phyloP scores from a whole-genome alignment of 2,888 invertebrate genomes.

The Cephus nigrinus region DNA sequence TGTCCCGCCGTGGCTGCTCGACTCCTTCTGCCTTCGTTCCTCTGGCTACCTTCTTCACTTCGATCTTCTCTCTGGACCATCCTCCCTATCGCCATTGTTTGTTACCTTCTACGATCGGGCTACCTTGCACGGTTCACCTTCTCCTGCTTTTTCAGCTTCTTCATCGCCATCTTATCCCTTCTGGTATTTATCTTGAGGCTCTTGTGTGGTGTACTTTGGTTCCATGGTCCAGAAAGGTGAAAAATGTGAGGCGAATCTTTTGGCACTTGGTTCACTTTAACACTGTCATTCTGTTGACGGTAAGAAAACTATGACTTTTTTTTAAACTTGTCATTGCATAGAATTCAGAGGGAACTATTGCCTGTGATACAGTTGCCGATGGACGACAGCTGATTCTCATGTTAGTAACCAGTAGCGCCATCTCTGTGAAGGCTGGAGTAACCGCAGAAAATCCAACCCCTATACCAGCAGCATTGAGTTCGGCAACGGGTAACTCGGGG shows the following conservation, averaged over 20 bases:
- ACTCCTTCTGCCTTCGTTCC: slow-evolving; percentile 39
- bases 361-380: neutral
- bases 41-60: neutral
- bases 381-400: neutral
- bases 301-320: neutral
- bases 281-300: neutral
- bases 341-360: neutral
- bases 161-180: slow-evolving; percentile 24
- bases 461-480: neutral
- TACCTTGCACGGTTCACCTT: slow-evolving; percentile 14
- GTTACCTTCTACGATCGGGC: slow-evolving; percentile 3
- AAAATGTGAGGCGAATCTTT: neutral
- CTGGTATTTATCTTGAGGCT: neutral
- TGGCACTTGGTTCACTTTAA: neutral
- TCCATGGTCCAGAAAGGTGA: neutral
- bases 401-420: slow-evolving; percentile 42
- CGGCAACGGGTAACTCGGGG: neutral
- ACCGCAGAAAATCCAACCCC: neutral
- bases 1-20: slow-evolving; percentile 51
- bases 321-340: neutral
- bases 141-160: slow-evolving; percentile 30
- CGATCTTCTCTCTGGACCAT: slow-evolving; percentile 45
- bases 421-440: slow-evolving; percentile 31
- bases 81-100: slow-evolving; percentile 62
- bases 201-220: neutral